phyloP scores from a whole-genome alignment of 2,113 vertebrate genomes.

The Turnix velox region DNA sequence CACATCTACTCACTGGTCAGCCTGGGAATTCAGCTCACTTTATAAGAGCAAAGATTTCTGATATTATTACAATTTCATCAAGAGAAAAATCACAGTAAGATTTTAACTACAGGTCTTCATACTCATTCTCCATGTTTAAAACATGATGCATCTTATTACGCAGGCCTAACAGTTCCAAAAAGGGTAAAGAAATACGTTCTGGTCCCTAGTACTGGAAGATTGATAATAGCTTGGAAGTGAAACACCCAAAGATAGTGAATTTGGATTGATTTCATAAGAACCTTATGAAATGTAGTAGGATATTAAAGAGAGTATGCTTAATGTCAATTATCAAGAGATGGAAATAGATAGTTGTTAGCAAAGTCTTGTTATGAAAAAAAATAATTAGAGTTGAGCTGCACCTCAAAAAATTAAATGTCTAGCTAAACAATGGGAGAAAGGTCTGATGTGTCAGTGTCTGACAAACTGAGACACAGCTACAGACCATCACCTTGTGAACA shows the following conservation, averaged over 20 bases:
- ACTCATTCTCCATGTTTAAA: not conserved
- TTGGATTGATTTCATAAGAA: not conserved
- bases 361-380: not conserved
- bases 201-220: not conserved
- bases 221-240: not conserved
- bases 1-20: not conserved
- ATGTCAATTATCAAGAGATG: not conserved
- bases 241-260: not conserved
- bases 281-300: not conserved
- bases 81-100: not conserved
- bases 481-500: not conserved
- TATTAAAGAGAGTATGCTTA: not conserved
- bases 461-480: not conserved
- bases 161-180: not conserved
- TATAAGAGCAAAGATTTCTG: not conserved
- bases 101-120: not conserved
- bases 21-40: not conserved
- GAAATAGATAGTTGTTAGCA: not conserved
- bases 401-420: not conserved
- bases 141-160: not conserved
- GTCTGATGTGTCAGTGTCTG: not conserved
- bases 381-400: not conserved
- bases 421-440: not conserved
- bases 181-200: not conserved
- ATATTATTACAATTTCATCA: not conserved